These are phyloP conservation scores for Vulpes vulpes DNA, from an alignment of 2,113 vertebrate genomes.

Conservation along the genomic window DNA sequence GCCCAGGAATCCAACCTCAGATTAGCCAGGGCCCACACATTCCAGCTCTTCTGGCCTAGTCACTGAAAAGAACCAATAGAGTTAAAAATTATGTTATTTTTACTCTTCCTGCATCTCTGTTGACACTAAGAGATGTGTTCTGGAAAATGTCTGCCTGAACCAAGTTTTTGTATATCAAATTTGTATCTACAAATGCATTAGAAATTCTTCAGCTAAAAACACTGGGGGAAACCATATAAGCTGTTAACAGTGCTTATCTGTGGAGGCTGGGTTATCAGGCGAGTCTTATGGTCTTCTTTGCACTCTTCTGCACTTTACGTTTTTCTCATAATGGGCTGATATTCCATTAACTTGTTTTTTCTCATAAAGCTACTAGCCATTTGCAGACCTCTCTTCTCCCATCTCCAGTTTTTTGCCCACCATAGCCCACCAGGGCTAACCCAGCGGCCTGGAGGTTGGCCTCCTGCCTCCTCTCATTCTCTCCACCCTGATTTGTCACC, in stretches of 20 bases:
- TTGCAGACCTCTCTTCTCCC: not conserved
- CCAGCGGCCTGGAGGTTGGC: not conserved
- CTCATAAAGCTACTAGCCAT: not conserved
- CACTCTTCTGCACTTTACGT: not conserved
- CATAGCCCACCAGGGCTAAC: not conserved
- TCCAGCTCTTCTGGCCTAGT: not conserved
- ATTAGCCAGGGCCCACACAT: not conserved
- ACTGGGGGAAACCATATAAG: not conserved
- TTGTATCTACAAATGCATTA: not conserved
- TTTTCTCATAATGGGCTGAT: not conserved
- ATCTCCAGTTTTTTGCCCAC: not conserved
- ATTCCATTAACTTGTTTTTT: not conserved
- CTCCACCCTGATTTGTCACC: not conserved
- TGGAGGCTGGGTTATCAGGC: not conserved
- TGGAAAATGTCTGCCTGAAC: not conserved
- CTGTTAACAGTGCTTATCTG: not conserved
- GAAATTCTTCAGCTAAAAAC: not conserved
- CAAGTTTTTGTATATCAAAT: not conserved
- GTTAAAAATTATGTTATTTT: not conserved
- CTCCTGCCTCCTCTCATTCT: not conserved
- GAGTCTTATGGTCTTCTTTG: not conserved
- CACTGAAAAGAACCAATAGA: not conserved
- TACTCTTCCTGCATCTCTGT: not conserved
- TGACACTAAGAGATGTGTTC: not conserved
- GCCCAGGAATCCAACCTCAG: not conserved